Percentiles rank a stretch among this genome's conserved stretches.
Evolutionary conservation across 2,888 invertebrate species (phyloP).

Genomic region (Acleris laterana): DNA sequence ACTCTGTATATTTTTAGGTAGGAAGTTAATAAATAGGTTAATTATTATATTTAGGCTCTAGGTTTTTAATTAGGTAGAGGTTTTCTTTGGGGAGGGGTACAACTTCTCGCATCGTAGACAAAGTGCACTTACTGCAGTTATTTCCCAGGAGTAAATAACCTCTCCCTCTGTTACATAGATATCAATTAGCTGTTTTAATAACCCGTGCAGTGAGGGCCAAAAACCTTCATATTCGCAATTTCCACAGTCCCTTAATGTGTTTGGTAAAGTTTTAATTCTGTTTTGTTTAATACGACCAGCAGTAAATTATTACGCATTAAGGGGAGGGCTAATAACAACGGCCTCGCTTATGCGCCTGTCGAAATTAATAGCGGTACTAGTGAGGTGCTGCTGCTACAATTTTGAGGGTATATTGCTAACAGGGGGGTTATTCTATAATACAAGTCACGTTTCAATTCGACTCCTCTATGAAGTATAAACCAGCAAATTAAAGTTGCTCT

Average conservation of each 20-base stretch:
- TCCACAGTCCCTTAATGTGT: conserved; percentile 46
- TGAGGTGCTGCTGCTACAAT: conserved; percentile 45
- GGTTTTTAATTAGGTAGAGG: no score
- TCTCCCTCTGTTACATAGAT: conserved; percentile 17
- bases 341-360: conserved; percentile 75
- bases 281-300: conserved; percentile 81
- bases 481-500: no score
- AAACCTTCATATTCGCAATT: conserved; percentile 17
- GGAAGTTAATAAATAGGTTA: no score
- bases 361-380: conserved; percentile 75
- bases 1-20: no score
- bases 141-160: conserved; percentile 7
- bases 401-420: conserved; percentile 4
- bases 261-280: conserved; percentile 77
- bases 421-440: no score
- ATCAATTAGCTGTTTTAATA: conserved; percentile 37
- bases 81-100: no score
- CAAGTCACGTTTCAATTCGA: no score
- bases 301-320: conserved; percentile 82
- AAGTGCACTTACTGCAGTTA: not conserved
- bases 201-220: conserved; percentile 13
- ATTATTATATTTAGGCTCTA: no score
- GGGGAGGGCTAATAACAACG: conserved; percentile 81
- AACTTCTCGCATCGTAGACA: not conserved
- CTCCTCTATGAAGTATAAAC: no score